Base-by-base conservation (phyloP, 2,888 invertebrate species). In the Oeneis ivallda region DNA sequence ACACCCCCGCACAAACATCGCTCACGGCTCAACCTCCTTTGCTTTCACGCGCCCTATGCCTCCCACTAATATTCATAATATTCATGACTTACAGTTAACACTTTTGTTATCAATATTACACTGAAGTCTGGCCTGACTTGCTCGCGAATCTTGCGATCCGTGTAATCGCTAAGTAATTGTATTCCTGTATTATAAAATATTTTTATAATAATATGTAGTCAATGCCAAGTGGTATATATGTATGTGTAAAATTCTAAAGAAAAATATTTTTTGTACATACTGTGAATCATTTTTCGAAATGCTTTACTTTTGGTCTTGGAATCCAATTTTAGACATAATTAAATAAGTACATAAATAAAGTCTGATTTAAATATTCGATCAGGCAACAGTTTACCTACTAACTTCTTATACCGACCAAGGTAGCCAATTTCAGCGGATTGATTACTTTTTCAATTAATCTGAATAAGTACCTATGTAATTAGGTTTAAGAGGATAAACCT, bases 1-100 rank as follows among this genome's bases (percentile, higher is more conserved):
- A 72, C 91, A 90, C 67, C 89, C 89, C 74, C 91, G 84, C 81
- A 91, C 88, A 77, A 92, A 75, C 91, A 91, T 91, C 65, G 62
- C 79, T 88, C 91, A 91, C 90, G 65, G 62, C 79, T 88, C 83
- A 86, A 78, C 86, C 86, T 71, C 68, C 69, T 70, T 41, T 49
- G 45, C 60, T 76, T 61, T 76, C 76, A 53, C 77, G 49, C 34
- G 32, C 60, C 52, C 62, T 65, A 50, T 45, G 49, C 82, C 80
- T 81, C 68, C 76, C 70, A 64, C 59, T 54, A 54, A n/a, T n/a
- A n/a, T n/a, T n/a, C n/a, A 8, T 47, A 41, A 54, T 53, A 61
- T 53, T 58, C 65, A 68, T 68, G 49, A 34, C 45, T 63, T 54
- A 15, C n/a, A 43, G 37, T 37, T 37, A 9, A 15, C n/a, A 45